Conservation (phyloP, 2,113 vertebrate species). For the Sorex araneus region DNA sequence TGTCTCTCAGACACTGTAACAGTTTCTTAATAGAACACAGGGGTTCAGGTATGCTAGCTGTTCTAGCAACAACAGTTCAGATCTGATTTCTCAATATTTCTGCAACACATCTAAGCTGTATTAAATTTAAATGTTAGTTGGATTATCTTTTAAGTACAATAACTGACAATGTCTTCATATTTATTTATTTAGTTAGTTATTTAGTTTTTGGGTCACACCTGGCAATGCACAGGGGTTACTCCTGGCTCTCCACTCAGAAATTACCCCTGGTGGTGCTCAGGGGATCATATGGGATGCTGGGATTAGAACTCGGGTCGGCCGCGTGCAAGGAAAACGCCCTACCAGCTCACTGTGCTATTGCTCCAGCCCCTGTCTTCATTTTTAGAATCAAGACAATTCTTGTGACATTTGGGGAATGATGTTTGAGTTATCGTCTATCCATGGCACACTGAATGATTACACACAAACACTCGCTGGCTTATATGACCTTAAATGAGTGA, state of each 20-base stretch:
- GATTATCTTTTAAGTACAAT: not conserved
- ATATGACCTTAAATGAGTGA: not conserved
- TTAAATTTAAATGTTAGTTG: not conserved
- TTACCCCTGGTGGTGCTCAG: too few species aligned
- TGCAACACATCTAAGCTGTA: not conserved
- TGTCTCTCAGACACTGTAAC: not conserved
- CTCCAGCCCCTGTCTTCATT: not conserved
- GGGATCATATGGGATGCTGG: too few species aligned
- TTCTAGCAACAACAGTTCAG: not conserved
- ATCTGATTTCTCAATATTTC: not conserved
- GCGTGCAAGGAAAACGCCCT: too few species aligned
- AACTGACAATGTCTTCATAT: not conserved
- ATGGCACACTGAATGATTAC: not conserved
- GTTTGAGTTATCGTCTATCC: not conserved
- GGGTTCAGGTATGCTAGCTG: not conserved
- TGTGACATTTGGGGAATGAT: not conserved
- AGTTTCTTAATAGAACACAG: not conserved
- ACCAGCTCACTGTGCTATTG: too few species aligned
- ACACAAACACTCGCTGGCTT: not conserved
- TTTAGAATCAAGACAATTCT: not conserved
- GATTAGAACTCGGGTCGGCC: too few species aligned
- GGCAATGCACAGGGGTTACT: too few species aligned
- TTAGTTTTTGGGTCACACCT: too few species aligned
- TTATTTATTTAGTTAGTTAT: constrained; percentile 10
- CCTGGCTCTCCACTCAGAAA: too few species aligned